Conservation (phyloP, 2,888 invertebrate genomes). For the Biston betularia region DNA sequence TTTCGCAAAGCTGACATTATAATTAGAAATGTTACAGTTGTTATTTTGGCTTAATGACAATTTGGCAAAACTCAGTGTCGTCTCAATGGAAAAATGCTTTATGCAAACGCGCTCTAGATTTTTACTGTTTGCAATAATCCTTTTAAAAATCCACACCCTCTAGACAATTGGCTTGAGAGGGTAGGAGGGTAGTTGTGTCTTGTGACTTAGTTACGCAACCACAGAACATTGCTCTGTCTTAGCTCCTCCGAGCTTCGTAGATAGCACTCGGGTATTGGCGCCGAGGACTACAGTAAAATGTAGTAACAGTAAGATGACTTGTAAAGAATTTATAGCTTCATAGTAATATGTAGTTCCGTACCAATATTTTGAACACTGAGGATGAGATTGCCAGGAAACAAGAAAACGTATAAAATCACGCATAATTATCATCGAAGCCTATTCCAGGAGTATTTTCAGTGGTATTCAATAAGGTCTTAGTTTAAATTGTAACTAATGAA, state of each 20-base stretch:
- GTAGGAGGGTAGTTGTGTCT: conserved; percentile 28
- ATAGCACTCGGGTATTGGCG: conserved; percentile 15
- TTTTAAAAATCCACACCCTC: conserved; percentile 6
- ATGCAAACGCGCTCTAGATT: conserved; percentile 9
- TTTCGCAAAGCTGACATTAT: too few species aligned
- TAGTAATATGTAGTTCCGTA: background rate
- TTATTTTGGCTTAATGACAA: conserved; percentile 7
- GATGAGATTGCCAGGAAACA: too few species aligned
- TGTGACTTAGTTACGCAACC: conserved; percentile 37
- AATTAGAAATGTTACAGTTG: conserved; percentile 3
- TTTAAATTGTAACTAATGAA: too few species aligned
- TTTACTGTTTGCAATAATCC: conserved; percentile 9
- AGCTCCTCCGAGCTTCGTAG: conserved; percentile 18
- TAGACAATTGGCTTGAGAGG: conserved; percentile 30
- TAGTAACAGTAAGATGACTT: background rate
- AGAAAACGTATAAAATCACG: too few species aligned
- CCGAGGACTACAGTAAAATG: conserved; percentile 9
- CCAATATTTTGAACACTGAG: too few species aligned
- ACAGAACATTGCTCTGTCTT: conserved; percentile 37
- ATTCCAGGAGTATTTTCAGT: too few species aligned
- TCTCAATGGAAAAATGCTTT: background rate
- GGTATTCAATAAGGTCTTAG: too few species aligned
- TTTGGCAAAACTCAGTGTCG: conserved; percentile 4
- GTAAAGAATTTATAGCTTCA: background rate
- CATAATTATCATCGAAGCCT: too few species aligned